phyloP scores from a whole-genome alignment of 1,140 invertebrate genomes.

The Magallana angulata region DNA sequence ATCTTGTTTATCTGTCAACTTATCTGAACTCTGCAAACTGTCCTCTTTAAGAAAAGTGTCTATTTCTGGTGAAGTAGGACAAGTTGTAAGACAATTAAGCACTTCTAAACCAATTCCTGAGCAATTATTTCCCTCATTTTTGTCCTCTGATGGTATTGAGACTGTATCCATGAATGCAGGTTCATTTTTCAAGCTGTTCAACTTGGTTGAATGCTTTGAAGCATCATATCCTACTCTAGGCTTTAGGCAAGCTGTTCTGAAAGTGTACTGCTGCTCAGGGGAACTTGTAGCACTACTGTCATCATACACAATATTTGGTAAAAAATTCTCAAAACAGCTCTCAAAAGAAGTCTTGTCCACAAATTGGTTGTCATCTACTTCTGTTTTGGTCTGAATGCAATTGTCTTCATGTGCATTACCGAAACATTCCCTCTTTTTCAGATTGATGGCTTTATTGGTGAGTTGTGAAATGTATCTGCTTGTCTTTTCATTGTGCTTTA shows the following conservation, averaged over 20 bases:
- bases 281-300: background rate
- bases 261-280: background rate
- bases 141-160: background rate
- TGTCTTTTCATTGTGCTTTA: slow-evolving; percentile 17
- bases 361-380: background rate
- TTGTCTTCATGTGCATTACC: background rate
- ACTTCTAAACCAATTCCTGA: background rate
- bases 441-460: background rate
- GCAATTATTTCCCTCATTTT: background rate
- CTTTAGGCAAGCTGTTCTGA: background rate
- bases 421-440: background rate
- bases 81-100: background rate
- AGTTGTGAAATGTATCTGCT: background rate
- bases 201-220: background rate
- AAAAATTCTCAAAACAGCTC: background rate
- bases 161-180: background rate
- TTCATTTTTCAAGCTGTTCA: background rate
- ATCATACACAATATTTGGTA: background rate
- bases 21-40: no score
- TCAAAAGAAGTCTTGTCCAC: background rate
- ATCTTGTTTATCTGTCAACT: no score
- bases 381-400: background rate
- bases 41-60: no score
- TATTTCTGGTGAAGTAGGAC: background rate
- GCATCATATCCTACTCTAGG: background rate